phyloP scores from a whole-genome alignment of 1,140 invertebrate genomes.

The Euschistus heros region DNA sequence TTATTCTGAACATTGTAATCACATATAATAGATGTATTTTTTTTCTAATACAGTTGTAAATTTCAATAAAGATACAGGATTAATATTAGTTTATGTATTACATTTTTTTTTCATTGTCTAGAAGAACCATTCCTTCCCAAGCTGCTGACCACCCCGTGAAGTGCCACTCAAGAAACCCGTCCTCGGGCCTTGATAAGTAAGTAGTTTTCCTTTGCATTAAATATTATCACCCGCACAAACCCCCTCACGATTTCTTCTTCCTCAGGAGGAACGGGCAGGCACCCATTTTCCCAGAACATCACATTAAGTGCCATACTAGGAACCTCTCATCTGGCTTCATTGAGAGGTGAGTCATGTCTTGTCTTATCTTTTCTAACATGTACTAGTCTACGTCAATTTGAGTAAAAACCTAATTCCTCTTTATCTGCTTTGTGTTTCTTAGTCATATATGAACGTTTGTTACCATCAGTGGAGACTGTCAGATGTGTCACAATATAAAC shows the following conservation, averaged over 20 bases:
- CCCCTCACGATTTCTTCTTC: not conserved
- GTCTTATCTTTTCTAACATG: no score
- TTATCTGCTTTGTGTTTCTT: no score
- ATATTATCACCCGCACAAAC: not conserved
- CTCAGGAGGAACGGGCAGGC: not conserved
- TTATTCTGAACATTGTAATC: no score
- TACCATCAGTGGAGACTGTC: no score
- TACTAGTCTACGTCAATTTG: no score
- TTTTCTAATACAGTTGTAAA: no score
- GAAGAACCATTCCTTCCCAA: conserved; percentile 26
- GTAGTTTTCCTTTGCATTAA: not conserved
- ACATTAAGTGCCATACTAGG: conserved; percentile 35
- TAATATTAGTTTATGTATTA: no score
- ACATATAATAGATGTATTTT: no score
- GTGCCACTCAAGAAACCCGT: conserved; percentile 66
- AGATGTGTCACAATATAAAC: no score
- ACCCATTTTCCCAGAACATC: conserved; percentile 34
- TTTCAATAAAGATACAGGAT: no score
- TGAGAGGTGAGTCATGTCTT: not conserved
- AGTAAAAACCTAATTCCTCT: no score
- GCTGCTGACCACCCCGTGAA: conserved; percentile 48
- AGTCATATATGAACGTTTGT: no score
- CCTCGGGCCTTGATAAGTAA: conserved; percentile 52
- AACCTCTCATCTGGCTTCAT: conserved; percentile 10
- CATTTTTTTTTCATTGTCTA: not conserved